These are phyloP conservation scores for Stenopsyche tienmushanensis DNA, from an alignment of 1,140 invertebrate genomes.

Conservation along the genomic window DNA sequence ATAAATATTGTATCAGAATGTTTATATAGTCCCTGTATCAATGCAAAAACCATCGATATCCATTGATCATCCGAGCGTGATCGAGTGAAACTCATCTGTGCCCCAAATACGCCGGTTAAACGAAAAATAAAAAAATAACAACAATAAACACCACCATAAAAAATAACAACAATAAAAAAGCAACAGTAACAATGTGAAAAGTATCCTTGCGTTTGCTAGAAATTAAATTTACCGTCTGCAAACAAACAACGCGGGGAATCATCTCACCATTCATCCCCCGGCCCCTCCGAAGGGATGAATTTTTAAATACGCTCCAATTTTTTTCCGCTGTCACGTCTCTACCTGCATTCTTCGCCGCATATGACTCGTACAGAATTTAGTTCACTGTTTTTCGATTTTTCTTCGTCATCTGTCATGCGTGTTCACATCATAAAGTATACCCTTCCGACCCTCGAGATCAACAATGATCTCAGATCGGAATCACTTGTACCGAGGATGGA, in stretches of 20 bases:
- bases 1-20: too few species aligned
- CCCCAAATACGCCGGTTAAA: conserved; percentile 36
- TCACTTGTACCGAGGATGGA: conserved; percentile 19
- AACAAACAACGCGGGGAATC: conserved; percentile 26
- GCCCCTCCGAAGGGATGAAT: conserved; percentile 28
- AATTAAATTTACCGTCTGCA: conserved; percentile 38
- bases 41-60: conserved; percentile 33
- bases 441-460: conserved; percentile 27
- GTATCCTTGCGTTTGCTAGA: conserved; percentile 29
- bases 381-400: conserved; percentile 43
- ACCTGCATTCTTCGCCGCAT: conserved; percentile 8
- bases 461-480: conserved; percentile 32
- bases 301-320: conserved; percentile 38
- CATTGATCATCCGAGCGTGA: conserved; percentile 42
- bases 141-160: conserved; percentile 39
- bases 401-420: conserved; percentile 40
- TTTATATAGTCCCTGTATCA: neutral
- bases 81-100: conserved; percentile 25
- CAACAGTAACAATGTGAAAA: conserved; percentile 39
- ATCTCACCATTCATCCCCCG: neutral
- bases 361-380: conserved; percentile 35
- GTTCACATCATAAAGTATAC: conserved; percentile 41
- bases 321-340: neutral
- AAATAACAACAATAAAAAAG: conserved; percentile 24
- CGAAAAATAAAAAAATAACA: conserved; percentile 29